Conservation (phyloP, 1,140 invertebrate species). For the Camponotus pennsylvanicus region DNA sequence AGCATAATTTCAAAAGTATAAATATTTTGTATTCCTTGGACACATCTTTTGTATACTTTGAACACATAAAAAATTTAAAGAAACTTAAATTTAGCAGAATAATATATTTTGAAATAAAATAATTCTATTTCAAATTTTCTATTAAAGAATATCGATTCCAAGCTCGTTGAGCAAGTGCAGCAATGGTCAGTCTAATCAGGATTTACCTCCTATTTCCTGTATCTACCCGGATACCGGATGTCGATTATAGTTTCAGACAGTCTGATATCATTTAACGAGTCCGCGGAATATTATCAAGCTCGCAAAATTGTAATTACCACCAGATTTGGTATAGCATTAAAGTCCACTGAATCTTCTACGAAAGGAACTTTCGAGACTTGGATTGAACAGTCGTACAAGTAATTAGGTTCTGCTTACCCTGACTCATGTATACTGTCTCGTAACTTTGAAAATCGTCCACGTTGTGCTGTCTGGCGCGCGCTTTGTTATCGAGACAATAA, state of each 20-base stretch:
- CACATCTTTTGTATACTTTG: not conserved
- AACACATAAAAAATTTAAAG: not conserved
- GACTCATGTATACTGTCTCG: not conserved
- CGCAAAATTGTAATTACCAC: constrained; percentile 60
- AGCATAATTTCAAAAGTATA: not conserved
- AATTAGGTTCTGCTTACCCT: constrained; percentile 56
- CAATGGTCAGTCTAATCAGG: constrained; percentile 10
- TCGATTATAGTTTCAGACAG: constrained; percentile 56
- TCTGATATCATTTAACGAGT: constrained; percentile 67
- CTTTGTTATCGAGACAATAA: constrained; percentile 58
- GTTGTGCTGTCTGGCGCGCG: constrained; percentile 2
- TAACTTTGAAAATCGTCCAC: constrained; percentile 28
- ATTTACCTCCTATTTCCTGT: constrained; percentile 41
- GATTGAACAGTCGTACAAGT: constrained; percentile 63
- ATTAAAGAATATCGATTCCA: constrained; percentile 2
- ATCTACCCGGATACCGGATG: constrained; percentile 44
- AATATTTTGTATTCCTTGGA: not conserved
- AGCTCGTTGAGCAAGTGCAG: not conserved
- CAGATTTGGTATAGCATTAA: constrained; percentile 63
- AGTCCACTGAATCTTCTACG: constrained; percentile 74
- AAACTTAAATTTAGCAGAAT: not conserved
- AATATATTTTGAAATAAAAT: not conserved
- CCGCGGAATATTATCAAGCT: constrained; percentile 39
- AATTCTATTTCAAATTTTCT: not conserved
- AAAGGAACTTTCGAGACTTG: constrained; percentile 67